Percentiles rank a stretch among this genome's conserved stretches.
Conservation (phyloP, 2,797 vertebrate species). For the Antennarius maculatus region DNA sequence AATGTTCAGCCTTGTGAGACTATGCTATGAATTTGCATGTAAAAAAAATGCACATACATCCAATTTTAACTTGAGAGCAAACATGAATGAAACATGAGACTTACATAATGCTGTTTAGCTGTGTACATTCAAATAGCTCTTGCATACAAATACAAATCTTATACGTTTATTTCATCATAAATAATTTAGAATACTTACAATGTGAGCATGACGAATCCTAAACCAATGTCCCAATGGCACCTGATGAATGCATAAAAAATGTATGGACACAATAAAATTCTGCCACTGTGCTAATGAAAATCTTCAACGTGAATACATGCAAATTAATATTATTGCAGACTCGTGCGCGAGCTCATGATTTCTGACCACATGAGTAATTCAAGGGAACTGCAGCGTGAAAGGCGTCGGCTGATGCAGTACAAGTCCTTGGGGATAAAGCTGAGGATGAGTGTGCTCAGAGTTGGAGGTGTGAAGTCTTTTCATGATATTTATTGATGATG, state of each 20-base stretch:
- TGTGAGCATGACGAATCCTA: slow-evolving; percentile 7
- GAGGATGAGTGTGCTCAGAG: slow-evolving; percentile 27
- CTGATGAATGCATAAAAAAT: slow-evolving; percentile 19
- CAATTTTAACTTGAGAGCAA: neutral
- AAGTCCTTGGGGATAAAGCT: slow-evolving; percentile 27
- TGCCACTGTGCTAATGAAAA: slow-evolving; percentile 11
- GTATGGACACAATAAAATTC: neutral
- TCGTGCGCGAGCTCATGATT: neutral
- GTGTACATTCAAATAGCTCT: neutral
- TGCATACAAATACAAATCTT: no score
- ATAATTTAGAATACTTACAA: neutral
- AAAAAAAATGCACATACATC: neutral
- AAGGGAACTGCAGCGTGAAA: slow-evolving; percentile 20
- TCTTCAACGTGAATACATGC: slow-evolving; percentile 29
- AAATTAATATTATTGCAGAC: slow-evolving; percentile 33
- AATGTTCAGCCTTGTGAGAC: neutral
- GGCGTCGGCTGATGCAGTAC: slow-evolving; percentile 27
- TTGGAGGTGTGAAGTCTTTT: slow-evolving; percentile 29
- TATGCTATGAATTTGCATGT: neutral
- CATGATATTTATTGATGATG: slow-evolving; percentile 14
- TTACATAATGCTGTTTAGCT: neutral
- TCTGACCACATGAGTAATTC: slow-evolving; percentile 37
- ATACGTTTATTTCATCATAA: neutral
- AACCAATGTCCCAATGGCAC: neutral
- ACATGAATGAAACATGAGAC: neutral